Evolutionary conservation across 2,797 vertebrate species (phyloP), one percentile per base, ranked within the genome.

Genomic region (Halcyon leucocephala): DNA sequence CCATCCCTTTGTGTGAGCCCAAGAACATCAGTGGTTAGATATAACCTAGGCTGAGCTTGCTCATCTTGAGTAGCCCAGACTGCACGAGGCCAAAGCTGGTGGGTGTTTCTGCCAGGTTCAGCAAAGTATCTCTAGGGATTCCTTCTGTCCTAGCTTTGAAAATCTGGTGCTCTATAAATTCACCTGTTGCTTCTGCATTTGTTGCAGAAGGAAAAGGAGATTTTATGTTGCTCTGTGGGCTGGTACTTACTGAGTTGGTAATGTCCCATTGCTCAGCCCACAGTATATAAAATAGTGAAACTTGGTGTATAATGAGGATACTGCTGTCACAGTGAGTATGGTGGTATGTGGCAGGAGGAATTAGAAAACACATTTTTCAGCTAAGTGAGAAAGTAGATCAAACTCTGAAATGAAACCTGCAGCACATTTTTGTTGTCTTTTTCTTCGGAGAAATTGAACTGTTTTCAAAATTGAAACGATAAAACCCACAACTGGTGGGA

Each of bases 401-500:
- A 74, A 37, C 33, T 14, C 49, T 52, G 62, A 93, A 93, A 94
- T 89, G 61, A 94, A 84, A 61, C 42, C 80, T 80, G 86, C 72
- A 95, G 84, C 70, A 76, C 31, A 2, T 74, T 86, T 73, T 26
- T 28, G n/a, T 89, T 93, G 72, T 78, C 62, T 67, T 74, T 89
- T 69, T 65, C 19, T 19, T 82, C 81, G 82, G 73, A 62, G 84
- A 74, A 83, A 62, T 5, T 6, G 26, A 89, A 54, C 52, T 61
- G 46, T 81, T 86, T 80, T 78, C 83, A 83, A 81, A 95, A 90
- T 89, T 83, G 80, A 71, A 86, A 84, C 39, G 46, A 28, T 71
- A 86, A 84, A 84, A 78, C 7, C 2, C 25, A 33, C 66, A 91
- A 55, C 66, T 58, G 9, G 37, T 81, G 73, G 90, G 66, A 67